phyloP scores from a whole-genome alignment of 2,113 vertebrate species.

The Orthonyx spaldingii region DNA sequence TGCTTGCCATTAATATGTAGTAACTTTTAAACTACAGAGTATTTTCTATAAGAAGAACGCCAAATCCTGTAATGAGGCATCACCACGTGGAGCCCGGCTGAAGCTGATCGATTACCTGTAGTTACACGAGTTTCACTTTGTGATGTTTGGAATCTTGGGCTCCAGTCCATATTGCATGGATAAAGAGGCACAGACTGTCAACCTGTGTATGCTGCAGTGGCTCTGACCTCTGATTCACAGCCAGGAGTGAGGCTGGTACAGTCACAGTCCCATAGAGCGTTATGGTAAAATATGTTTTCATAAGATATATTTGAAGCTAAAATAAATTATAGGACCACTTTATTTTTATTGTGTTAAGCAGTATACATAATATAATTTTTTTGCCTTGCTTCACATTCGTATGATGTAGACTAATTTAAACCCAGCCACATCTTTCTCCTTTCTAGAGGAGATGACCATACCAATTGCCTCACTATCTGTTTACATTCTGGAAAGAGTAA shows the following conservation, averaged over 20 bases:
- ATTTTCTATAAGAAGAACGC: background rate
- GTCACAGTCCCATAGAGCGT: background rate
- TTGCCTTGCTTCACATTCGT: background rate
- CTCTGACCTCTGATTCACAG: background rate
- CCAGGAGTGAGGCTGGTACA: background rate
- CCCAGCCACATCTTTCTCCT: background rate
- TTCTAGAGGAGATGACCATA: constrained; percentile 34
- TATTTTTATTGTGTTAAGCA: constrained; percentile 45
- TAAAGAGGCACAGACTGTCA: background rate
- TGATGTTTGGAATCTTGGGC: background rate
- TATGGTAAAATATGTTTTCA: background rate
- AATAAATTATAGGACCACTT: background rate
- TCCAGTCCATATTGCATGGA: background rate
- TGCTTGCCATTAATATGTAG: background rate
- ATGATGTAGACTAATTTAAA: constrained; percentile 30
- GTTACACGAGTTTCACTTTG: background rate
- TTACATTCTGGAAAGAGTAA: constrained; percentile 47
- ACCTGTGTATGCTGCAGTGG: background rate
- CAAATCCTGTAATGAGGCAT: background rate
- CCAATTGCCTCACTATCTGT: constrained; percentile 60
- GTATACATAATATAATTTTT: background rate
- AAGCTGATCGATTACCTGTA: background rate
- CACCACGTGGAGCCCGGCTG: background rate
- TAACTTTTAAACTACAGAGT: background rate
- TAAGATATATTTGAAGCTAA: constrained; percentile 6